Evolutionary conservation across 2,888 invertebrate genomes (phyloP).

Genomic region (Taphrorychus bicolor): DNA sequence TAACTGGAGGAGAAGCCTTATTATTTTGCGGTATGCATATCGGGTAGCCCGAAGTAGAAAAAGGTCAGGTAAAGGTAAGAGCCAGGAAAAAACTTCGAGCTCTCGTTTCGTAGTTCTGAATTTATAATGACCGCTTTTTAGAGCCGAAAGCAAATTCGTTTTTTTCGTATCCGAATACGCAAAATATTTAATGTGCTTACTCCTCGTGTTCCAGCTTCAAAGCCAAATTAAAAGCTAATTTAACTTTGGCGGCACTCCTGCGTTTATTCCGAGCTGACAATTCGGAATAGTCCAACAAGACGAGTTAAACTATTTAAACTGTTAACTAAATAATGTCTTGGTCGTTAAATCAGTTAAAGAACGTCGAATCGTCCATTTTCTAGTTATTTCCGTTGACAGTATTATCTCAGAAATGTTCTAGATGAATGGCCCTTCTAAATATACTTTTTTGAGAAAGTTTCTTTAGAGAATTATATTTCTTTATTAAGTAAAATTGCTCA

Average conservation of each 20-base stretch:
- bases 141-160: too few species aligned
- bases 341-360: slow-evolving; percentile 32
- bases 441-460: neutral
- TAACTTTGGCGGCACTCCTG: neutral
- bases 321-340: slow-evolving; percentile 20
- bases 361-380: slow-evolving; percentile 26
- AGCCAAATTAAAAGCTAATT: slow-evolving; percentile 3
- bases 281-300: neutral
- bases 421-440: neutral
- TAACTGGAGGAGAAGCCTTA: slow-evolving; percentile 17
- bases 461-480: slow-evolving; percentile 1
- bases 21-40: slow-evolving; percentile 14
- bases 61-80: neutral
- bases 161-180: too few species aligned
- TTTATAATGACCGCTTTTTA: neutral
- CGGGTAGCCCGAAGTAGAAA: neutral
- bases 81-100: neutral
- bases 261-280: neutral
- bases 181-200: neutral
- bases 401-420: slow-evolving; percentile 25
- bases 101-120: slow-evolving; percentile 1
- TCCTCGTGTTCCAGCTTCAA: neutral
- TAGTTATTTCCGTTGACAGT: slow-evolving; percentile 22
- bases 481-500: too few species aligned
- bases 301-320: slow-evolving; percentile 5